Base-by-base conservation (phyloP, 2,113 vertebrate genomes). In the Chelonoidis abingdonii region DNA sequence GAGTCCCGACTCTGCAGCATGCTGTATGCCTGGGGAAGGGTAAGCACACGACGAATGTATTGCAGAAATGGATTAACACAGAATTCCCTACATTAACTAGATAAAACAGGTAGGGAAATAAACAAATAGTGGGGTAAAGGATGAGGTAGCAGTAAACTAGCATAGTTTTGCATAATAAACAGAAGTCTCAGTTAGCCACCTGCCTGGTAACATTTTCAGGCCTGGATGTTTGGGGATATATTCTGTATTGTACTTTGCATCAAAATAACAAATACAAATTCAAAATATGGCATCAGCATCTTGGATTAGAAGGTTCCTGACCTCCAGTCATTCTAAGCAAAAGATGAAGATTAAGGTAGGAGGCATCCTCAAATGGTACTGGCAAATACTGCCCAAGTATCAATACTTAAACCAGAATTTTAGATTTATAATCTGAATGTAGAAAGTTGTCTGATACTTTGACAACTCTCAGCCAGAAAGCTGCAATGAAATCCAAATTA, bases 401-500 rank as follows among this genome's bases (percentile, higher is more conserved):
- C 41, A 47, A 86, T 2, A 25, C 35, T 9, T 17, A 38, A 38
- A 72, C n/a, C 35, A 72, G 52, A 41, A 29, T 7, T 5, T 80
- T 80, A 84, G 81, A 86, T 29, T 86, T 86, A 44, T 79, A 89
- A 92, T 78, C 44, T 87, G 62, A 86, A 13, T 2, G n/a, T 24
- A 83, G 56, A 94, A 47, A 47, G 44, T 14, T 44, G 75, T 41
- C 49, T 69, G 35, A 38, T 11, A 24, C 38, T n/a, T 84, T 69
- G 13, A 10, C n/a, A n/a, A 50, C 22, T 31, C 22, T 84, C 49
- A 84, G 35, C 10, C 50, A 38, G 10, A 52, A 85, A 38, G 24
- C 62, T 52, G 25, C 41, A 86, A 54, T 53, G 22, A 13, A 53
- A 75, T 38, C 17, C 12, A 25, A n/a, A 16, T 25, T 85, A 85